These are phyloP conservation scores for Grammomys surdaster DNA, from an alignment of 2,113 vertebrate genomes.

Conservation along the genomic window DNA sequence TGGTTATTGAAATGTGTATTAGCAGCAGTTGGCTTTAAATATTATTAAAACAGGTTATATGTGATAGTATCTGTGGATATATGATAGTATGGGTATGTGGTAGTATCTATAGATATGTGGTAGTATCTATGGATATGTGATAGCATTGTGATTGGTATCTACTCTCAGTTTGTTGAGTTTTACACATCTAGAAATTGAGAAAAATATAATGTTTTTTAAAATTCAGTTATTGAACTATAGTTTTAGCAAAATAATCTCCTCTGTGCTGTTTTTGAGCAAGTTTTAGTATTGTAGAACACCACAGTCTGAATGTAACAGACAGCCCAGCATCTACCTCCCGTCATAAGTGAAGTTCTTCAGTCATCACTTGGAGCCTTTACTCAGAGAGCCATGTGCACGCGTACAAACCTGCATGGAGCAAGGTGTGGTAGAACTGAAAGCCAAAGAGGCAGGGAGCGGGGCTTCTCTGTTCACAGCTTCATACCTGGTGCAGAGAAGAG, in stretches of 20 bases:
- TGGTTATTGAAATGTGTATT: background rate
- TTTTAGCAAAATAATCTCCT: slow-evolving; percentile 11
- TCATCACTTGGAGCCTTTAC: background rate
- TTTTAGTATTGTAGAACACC: background rate
- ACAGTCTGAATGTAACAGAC: background rate
- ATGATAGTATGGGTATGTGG: background rate
- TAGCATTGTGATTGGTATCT: background rate
- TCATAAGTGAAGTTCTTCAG: background rate
- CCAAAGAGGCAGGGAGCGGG: background rate
- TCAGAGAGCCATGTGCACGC: background rate
- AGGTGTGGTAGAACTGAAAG: background rate
- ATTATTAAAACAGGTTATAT: background rate
- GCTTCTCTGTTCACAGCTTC: background rate
- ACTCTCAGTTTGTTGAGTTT: background rate
- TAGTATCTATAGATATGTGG: background rate
- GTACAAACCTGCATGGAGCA: background rate
- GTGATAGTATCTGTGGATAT: background rate
- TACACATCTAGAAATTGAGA: background rate
- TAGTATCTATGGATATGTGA: background rate
- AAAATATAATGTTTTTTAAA: background rate
- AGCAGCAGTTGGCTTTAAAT: background rate
- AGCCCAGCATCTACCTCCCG: background rate
- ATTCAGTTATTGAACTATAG: background rate
- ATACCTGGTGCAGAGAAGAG: background rate
- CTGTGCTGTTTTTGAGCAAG: background rate